Conservation (phyloP, 2,888 invertebrate genomes). For the Napeogenes sylphis region DNA sequence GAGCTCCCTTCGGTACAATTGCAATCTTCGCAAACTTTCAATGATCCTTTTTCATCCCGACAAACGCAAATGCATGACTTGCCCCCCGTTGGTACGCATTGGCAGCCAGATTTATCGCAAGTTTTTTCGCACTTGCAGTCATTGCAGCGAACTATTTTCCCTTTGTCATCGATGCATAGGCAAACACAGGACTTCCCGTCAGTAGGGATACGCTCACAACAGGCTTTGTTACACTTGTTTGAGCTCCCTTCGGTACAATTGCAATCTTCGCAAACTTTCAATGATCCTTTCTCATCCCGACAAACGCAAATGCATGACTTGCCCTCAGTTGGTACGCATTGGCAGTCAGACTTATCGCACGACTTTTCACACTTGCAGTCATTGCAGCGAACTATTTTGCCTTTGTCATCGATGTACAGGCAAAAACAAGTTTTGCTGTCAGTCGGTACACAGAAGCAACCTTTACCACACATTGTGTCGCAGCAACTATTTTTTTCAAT, state of each 20-base stretch:
- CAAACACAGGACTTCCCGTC: slow-evolving; percentile 31
- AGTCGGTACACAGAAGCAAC: slow-evolving; percentile 38
- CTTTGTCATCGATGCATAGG: slow-evolving; percentile 25
- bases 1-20: slow-evolving; percentile 11
- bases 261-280: slow-evolving; percentile 23
- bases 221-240: neutral
- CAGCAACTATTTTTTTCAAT: too few relatives aligned
- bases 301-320: slow-evolving; percentile 25
- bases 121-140: slow-evolving; percentile 10
- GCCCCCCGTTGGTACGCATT: slow-evolving; percentile 22
- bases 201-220: slow-evolving; percentile 28
- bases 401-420: slow-evolving; percentile 34
- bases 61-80: slow-evolving; percentile 24
- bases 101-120: slow-evolving; percentile 9
- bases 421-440: slow-evolving; percentile 30
- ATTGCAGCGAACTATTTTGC: slow-evolving; percentile 34
- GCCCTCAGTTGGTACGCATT: slow-evolving; percentile 24
- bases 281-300: slow-evolving; percentile 21
- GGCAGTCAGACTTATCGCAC: slow-evolving; percentile 17
- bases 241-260: slow-evolving; percentile 3
- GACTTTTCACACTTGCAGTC: slow-evolving; percentile 35
- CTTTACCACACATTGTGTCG: slow-evolving; percentile 9
- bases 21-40: slow-evolving; percentile 21
- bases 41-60: slow-evolving; percentile 20
- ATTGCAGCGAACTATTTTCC: slow-evolving; percentile 24